Conservation (phyloP, 2,113 vertebrate species). For the Megaceryle torquata region DNA sequence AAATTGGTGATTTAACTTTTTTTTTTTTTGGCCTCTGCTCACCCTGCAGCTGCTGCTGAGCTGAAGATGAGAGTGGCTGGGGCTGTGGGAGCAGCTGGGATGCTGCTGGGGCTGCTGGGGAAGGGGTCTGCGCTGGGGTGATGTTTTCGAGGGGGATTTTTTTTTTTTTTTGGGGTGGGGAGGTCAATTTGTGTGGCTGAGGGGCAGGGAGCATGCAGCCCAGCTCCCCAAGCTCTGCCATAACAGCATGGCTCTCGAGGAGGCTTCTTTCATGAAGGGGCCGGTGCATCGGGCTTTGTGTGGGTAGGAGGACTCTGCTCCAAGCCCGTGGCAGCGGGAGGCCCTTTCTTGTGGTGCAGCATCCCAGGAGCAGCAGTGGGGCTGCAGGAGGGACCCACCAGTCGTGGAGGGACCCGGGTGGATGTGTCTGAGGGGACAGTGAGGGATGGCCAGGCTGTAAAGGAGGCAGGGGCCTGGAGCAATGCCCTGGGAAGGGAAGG, state of each 20-base stretch:
- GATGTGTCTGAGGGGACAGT: neutral
- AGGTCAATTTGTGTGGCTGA: neutral
- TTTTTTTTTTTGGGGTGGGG: neutral
- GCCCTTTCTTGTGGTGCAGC: neutral
- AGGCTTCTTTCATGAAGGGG: neutral
- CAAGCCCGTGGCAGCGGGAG: accelerated
- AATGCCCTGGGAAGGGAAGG: neutral
- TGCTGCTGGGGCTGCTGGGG: neutral
- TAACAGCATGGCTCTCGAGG: accelerated
- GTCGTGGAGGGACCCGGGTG: neutral
- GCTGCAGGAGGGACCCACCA: neutral
- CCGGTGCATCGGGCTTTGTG: accelerated
- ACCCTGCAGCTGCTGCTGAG: neutral
- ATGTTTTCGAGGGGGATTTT: neutral
- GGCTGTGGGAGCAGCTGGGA: neutral
- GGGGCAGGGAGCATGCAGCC: accelerated
- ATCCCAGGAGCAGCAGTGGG: neutral
- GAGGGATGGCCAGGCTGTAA: neutral
- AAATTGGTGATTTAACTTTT: neutral
- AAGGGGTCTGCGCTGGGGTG: accelerated
- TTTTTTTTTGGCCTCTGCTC: neutral
- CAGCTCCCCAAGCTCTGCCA: neutral
- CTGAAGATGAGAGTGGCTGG: neutral
- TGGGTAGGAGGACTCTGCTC: neutral
- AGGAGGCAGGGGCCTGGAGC: neutral